Evolutionary conservation across 1,140 invertebrate genomes (phyloP).

Genomic region (Sipha flava): DNA sequence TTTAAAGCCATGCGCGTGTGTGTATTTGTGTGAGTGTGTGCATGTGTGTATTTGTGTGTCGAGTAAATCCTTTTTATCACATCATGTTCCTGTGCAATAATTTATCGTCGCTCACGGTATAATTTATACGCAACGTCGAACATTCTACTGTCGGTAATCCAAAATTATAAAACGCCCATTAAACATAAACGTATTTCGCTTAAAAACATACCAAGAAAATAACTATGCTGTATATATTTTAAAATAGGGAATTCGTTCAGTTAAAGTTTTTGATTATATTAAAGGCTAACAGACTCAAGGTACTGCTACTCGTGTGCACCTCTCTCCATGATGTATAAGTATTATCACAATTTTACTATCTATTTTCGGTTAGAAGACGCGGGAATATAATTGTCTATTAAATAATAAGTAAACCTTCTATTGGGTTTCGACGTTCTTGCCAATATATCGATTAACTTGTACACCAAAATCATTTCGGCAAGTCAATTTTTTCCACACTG

Average conservation of each 20-base stretch:
- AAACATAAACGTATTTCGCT: not conserved
- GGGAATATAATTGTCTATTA: too few species aligned
- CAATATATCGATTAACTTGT: too few species aligned
- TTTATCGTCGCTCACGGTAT: not conserved
- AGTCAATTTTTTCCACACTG: too few species aligned
- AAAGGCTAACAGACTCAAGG: too few species aligned
- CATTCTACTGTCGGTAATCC: not conserved
- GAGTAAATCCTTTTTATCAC: not conserved
- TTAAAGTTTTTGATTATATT: not conserved
- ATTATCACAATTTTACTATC: not conserved
- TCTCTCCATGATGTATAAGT: not conserved
- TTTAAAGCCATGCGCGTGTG: not conserved
- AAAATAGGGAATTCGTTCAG: not conserved
- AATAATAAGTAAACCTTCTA: too few species aligned
- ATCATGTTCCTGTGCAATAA: not conserved
- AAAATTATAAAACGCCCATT: not conserved
- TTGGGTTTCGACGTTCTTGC: too few species aligned
- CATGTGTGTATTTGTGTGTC: too few species aligned
- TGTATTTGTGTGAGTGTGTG: too few species aligned
- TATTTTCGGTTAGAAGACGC: not conserved
- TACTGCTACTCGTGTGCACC: too few species aligned
- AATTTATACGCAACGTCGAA: too few species aligned
- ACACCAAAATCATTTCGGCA: too few species aligned
- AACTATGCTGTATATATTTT: not conserved
- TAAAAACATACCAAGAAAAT: not conserved